A percentile compares a stretch with the other conserved stretches of the same genome.
Evolutionary conservation across 2,888 invertebrate species (phyloP).

Genomic region (Eilema depressum): DNA sequence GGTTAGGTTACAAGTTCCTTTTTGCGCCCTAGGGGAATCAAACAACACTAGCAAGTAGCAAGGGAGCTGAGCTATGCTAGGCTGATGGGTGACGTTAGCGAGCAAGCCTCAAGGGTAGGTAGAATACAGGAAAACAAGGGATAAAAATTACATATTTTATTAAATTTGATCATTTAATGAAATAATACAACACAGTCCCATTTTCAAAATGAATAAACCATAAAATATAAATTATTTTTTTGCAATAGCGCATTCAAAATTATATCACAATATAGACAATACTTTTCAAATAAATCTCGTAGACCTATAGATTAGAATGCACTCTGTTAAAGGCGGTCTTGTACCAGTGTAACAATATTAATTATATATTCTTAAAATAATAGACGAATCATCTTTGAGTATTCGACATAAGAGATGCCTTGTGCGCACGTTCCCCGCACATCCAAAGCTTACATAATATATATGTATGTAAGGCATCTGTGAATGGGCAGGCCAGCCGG

Average conservation of each 20-base stretch:
- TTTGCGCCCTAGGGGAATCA: too few relatives aligned
- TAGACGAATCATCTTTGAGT: not conserved
- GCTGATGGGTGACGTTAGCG: too few relatives aligned
- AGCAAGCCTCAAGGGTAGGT: not conserved
- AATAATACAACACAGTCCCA: conserved; percentile 38
- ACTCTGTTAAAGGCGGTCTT: not conserved
- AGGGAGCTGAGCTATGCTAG: too few relatives aligned
- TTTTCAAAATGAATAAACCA: conserved; percentile 50
- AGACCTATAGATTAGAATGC: not conserved
- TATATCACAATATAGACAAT: conserved; percentile 43
- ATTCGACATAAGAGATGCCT: too few relatives aligned
- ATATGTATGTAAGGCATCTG: too few relatives aligned
- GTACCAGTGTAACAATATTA: not conserved
- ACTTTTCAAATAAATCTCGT: conserved; percentile 24
- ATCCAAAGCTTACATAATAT: too few relatives aligned
- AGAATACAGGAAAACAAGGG: too few relatives aligned
- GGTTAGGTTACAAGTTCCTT: too few relatives aligned
- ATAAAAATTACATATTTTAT: conserved; percentile 31
- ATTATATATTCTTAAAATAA: not conserved
- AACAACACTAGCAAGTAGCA: too few relatives aligned
- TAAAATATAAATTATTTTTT: not conserved
- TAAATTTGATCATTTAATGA: conserved; percentile 45
- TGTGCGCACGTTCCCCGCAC: too few relatives aligned
- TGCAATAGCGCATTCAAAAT: conserved; percentile 24
- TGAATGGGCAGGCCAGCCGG: too few relatives aligned